phyloP scores from a whole-genome alignment of 2,113 vertebrate genomes.

The Ceyx cyanopectus region DNA sequence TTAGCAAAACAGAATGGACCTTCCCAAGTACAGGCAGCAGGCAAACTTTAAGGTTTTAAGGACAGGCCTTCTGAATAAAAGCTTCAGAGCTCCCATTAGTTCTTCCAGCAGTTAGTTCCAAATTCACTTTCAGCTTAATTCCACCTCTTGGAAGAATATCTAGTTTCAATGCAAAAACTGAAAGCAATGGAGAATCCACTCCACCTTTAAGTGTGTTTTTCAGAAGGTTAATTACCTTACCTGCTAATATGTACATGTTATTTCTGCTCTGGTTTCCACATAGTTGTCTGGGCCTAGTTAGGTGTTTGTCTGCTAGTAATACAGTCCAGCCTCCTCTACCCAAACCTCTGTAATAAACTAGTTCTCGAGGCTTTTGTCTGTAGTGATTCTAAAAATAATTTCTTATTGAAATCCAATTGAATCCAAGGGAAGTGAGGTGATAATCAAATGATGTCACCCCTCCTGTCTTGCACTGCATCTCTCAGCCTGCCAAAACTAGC shows the following conservation, averaged over 20 bases:
- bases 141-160: not conserved
- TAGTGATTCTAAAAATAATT: conserved; percentile 52
- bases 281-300: not conserved
- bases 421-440: conserved; percentile 34
- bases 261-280: not conserved
- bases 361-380: conserved; percentile 46
- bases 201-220: not conserved
- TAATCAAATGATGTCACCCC: conserved; percentile 62
- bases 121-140: not conserved
- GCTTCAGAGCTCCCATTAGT: not conserved
- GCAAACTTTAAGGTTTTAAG: not conserved
- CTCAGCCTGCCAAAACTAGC: conserved; percentile 31
- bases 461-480: conserved; percentile 38
- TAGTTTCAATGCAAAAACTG: not conserved
- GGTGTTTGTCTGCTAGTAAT: conserved; percentile 14
- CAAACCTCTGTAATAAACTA: conserved; percentile 15
- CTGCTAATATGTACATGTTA: not conserved
- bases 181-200: not conserved
- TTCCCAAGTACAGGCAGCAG: not conserved
- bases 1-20: not conserved
- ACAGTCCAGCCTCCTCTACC: not conserved
- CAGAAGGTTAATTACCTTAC: not conserved
- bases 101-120: not conserved
- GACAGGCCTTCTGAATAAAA: not conserved
- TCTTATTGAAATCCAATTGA: conserved; percentile 40